A percentile compares a stretch with the other conserved stretches of the same genome.
These are phyloP conservation scores for Hedychridium roseum DNA, from an alignment of 2,888 invertebrate species.

Conservation along the genomic window DNA sequence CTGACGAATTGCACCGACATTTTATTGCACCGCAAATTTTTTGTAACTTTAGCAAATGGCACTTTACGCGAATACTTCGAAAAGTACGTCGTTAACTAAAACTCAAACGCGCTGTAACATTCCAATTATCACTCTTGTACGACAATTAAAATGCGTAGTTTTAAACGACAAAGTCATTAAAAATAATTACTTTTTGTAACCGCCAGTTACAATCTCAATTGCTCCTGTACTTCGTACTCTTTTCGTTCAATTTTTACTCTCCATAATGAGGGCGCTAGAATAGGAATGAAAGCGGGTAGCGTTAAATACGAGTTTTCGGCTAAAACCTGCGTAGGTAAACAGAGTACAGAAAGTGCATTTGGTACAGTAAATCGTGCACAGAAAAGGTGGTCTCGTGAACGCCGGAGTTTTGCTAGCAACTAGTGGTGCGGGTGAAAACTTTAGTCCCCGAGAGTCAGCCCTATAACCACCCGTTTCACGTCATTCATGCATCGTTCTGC, in stretches of 20 bases:
- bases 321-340: neutral
- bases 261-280: neutral
- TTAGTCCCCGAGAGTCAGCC: conserved; percentile 17
- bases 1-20: too few relatives aligned
- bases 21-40: too few relatives aligned
- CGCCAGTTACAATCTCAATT: too few relatives aligned
- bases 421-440: conserved; percentile 40
- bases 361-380: neutral
- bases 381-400: conserved; percentile 1
- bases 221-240: neutral
- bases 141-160: too few relatives aligned
- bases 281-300: neutral
- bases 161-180: too few relatives aligned
- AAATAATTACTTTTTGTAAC: too few relatives aligned
- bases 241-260: neutral
- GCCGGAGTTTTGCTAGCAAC: conserved; percentile 36
- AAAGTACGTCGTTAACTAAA: too few relatives aligned
- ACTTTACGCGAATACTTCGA: too few relatives aligned
- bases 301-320: neutral
- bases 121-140: too few relatives aligned
- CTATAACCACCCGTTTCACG: conserved; percentile 21
- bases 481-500: conserved; percentile 17
- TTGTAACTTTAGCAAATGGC: too few relatives aligned
- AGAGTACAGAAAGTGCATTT: neutral
- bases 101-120: too few relatives aligned